A percentile compares a stretch with the other conserved stretches of the same genome.
Conservation (phyloP, 2,113 vertebrate genomes). For the Hassar affinis region DNA sequence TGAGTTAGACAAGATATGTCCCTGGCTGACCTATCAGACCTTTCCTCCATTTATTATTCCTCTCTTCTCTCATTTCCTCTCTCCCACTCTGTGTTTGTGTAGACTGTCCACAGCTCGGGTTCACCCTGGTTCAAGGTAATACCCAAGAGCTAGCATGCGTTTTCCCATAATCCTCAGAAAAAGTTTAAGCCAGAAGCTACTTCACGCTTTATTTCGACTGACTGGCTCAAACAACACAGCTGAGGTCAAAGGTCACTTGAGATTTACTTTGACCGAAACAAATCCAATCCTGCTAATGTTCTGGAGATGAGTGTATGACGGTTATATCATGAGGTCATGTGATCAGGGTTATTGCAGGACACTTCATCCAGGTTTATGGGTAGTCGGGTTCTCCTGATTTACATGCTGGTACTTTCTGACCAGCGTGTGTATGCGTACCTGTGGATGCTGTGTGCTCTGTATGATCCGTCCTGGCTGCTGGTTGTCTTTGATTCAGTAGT, state of each 20-base stretch:
- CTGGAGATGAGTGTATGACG: not conserved
- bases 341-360: not conserved
- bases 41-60: not conserved
- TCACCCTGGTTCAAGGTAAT: conserved; percentile 69
- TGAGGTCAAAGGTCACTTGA: not conserved
- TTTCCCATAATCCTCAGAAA: conserved; percentile 49
- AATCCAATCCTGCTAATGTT: not conserved
- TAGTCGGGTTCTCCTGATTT: not conserved
- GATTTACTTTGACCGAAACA: not conserved
- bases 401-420: not conserved
- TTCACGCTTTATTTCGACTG: conserved; percentile 4
- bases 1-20: not conserved
- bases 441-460: not conserved
- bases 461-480: too few species aligned
- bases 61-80: not conserved
- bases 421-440: not conserved
- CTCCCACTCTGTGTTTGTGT: not conserved
- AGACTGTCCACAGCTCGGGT: conserved; percentile 56
- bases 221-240: not conserved
- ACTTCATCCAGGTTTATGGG: too few species aligned
- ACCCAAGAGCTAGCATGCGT: conserved; percentile 58
- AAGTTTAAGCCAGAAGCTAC: conserved; percentile 50
- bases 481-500: too few species aligned
- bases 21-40: not conserved
- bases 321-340: not conserved